Conservation (phyloP, 2,113 vertebrate genomes). For the Alligator sinensis region DNA sequence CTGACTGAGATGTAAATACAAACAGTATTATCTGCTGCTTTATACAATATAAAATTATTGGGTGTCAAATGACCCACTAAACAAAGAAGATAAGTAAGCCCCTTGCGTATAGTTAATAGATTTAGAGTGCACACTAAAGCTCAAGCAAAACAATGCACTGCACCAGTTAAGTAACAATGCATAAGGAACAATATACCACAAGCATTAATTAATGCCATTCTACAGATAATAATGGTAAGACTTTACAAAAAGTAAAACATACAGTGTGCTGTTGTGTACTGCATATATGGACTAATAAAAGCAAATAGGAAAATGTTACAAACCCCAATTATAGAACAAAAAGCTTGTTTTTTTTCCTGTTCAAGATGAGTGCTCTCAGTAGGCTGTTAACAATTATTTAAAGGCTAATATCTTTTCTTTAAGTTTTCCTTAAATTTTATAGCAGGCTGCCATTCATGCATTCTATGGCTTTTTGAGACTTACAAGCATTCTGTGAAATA, state of each 20-base stretch:
- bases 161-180: neutral
- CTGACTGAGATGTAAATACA: neutral
- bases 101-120: constrained; percentile 46
- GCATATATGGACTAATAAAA: constrained; percentile 57
- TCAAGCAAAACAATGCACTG: constrained; percentile 17
- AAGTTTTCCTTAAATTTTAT: constrained; percentile 24
- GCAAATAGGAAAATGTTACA: constrained; percentile 53
- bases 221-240: constrained; percentile 40
- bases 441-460: constrained; percentile 4
- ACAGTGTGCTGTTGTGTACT: constrained; percentile 20
- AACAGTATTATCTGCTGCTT: neutral
- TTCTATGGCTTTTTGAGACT: constrained; percentile 10
- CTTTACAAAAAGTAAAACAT: constrained; percentile 54
- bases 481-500: neutral
- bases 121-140: constrained; percentile 20
- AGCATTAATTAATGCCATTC: constrained; percentile 68
- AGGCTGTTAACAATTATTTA: constrained; percentile 63
- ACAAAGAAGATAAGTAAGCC: constrained; percentile 58
- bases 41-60: constrained; percentile 36
- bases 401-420: constrained; percentile 39
- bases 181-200: constrained; percentile 33
- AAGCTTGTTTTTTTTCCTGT: constrained; percentile 44
- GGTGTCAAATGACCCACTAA: constrained; percentile 53
- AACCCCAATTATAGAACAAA: constrained; percentile 50
- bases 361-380: constrained; percentile 21